Base-by-base conservation (phyloP, 2,888 invertebrate species). In the Marasmarcha lunaedactyla region DNA sequence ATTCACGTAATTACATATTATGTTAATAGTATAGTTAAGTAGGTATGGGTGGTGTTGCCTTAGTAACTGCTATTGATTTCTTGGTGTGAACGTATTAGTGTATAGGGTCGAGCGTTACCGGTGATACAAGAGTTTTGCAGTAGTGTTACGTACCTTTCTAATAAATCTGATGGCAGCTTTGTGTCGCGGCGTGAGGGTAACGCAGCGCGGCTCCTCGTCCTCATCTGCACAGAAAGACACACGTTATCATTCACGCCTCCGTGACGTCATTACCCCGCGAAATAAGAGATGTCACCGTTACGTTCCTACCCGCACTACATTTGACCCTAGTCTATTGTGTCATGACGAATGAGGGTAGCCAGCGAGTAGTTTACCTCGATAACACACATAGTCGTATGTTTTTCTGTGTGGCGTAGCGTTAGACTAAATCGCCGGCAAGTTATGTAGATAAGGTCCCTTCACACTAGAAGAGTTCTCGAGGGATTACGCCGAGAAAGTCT, bases 121-220 rank as follows among this genome's bases (percentile, higher is more conserved):
- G 30, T 30, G 11, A 7, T 7, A 25, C 5, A 30, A 30, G 30
- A 30, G 11, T n/a, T 4, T 4, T 30, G 30, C 10, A 36, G 38
- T 39, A 34, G 38, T 35, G 40, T 15, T 46, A 73, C 86, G 77
- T 86, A 93, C 93, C 90, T 95, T 95, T 79, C 97, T 87, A 69
- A 96, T 91, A 52, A 94, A 93, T 64, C 97, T 86, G 68, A 97
- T 95, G 52, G 94, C 95, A 51, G 90, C 90, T 84, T 95, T 95
- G 72, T 97, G 94, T 61, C 78, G 90, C 59, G 91, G 90, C 44
- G 96, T 96, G 58, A 96, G 85, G 58, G 93, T 90, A 58, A 91
- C 86, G 67, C 89, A 90, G 59, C 91, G 89, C 47, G 91, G 91
- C 74, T 91, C 91, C 55, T 93, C 92, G 56, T 92, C 92, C 67